Conservation (phyloP, 1,140 invertebrate genomes). For the Hyles vespertilio region DNA sequence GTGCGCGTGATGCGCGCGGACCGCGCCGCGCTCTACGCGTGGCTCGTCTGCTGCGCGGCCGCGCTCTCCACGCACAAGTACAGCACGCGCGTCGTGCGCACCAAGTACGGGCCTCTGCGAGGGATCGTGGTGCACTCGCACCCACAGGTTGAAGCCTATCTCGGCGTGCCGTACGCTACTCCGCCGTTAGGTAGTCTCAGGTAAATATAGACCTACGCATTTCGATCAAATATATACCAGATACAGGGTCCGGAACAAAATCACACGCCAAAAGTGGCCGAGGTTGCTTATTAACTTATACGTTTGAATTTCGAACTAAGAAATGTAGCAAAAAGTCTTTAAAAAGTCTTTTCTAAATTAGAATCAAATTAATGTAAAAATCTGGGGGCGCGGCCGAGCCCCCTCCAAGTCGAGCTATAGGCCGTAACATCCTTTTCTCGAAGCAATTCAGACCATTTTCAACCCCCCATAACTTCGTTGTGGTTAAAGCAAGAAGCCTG, state of each 20-base stretch:
- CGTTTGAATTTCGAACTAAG: too few species aligned
- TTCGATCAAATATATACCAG: neutral
- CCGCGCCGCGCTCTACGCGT: constrained; percentile 65
- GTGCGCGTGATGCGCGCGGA: constrained; percentile 63
- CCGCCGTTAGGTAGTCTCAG: constrained; percentile 60
- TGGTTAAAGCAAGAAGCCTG: too few species aligned
- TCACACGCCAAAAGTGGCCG: too few species aligned
- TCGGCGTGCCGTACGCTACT: constrained; percentile 94
- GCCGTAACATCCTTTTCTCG: too few species aligned
- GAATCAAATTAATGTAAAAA: neutral
- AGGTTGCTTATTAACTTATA: too few species aligned
- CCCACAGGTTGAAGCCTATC: constrained; percentile 93
- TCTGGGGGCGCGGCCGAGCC: too few species aligned
- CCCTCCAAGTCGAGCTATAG: too few species aligned
- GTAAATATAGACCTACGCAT: constrained; percentile 7
- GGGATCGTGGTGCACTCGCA: constrained; percentile 87
- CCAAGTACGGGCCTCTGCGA: constrained; percentile 90
- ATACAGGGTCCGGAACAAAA: too few species aligned
- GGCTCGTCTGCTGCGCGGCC: constrained; percentile 70
- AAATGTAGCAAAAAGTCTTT: neutral
- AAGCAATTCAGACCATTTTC: too few species aligned
- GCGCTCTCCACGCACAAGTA: constrained; percentile 81
- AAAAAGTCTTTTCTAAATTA: too few species aligned
- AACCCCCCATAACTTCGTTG: too few species aligned
- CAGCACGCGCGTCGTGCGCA: constrained; percentile 87